A percentile compares a stretch with the other conserved stretches of the same genome.
Evolutionary conservation across 2,797 vertebrate species (phyloP).

Genomic region (Mormyrus hasselquistii): DNA sequence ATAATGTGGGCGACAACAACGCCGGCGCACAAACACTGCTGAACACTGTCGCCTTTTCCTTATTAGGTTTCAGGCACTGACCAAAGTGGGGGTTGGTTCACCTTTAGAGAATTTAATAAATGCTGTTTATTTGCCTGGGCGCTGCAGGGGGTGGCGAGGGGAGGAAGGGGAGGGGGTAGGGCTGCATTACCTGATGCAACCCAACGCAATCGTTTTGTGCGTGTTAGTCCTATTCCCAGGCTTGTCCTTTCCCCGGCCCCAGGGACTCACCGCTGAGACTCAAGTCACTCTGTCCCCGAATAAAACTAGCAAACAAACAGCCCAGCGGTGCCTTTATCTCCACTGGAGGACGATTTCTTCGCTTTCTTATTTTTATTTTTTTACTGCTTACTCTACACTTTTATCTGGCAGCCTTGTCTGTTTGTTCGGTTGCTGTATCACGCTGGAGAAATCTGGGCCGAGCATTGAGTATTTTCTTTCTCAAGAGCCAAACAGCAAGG

Average conservation of each 20-base stretch:
- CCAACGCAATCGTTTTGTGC: background rate
- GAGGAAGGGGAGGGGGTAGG: background rate
- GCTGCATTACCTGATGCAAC: constrained; percentile 10
- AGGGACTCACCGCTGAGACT: background rate
- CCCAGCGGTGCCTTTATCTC: background rate
- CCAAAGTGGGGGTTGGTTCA: background rate
- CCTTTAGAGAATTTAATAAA: constrained; percentile 5
- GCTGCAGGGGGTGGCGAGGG: background rate
- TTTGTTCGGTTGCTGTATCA: background rate
- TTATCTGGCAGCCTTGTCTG: background rate
- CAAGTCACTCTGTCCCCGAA: background rate
- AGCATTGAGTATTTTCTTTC: background rate
- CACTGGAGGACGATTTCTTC: background rate
- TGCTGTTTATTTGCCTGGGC: background rate
- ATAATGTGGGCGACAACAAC: background rate
- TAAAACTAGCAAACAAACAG: constrained; percentile 1
- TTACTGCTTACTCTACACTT: background rate
- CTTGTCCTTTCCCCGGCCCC: background rate
- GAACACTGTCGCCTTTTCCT: background rate
- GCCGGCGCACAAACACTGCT: background rate
- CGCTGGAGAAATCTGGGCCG: background rate
- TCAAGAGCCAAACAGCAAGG: background rate
- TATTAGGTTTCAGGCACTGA: background rate
- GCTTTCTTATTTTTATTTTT: background rate
- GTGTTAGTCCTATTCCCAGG: background rate